phyloP scores from a whole-genome alignment of 2,888 invertebrate genomes.

The Hyppa rectilinea region DNA sequence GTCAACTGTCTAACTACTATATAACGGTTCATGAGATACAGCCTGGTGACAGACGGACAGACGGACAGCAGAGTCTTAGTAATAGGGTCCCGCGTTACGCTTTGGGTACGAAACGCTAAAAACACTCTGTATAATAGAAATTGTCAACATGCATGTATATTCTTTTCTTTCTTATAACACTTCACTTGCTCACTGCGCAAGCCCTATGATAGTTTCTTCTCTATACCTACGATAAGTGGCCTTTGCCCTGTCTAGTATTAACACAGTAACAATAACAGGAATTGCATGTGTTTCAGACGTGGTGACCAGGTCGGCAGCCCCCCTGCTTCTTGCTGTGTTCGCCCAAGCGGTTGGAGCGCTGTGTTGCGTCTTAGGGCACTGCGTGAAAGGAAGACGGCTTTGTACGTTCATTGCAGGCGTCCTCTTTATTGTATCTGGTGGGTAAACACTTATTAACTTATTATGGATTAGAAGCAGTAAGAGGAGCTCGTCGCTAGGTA shows the following conservation, averaged over 20 bases:
- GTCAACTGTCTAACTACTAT: too few species aligned
- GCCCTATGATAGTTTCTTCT: background rate
- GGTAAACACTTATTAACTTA: slow-evolving; percentile 66
- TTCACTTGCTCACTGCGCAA: background rate
- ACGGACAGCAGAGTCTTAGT: too few species aligned
- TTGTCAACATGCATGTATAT: background rate
- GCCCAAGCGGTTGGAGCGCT: slow-evolving; percentile 95
- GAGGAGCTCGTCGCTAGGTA: too few species aligned
- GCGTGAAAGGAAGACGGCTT: slow-evolving; percentile 93
- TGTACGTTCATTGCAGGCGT: slow-evolving; percentile 97
- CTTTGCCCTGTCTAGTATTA: background rate
- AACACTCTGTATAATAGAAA: too few species aligned
- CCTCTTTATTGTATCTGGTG: slow-evolving; percentile 97
- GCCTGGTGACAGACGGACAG: too few species aligned
- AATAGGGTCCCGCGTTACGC: too few species aligned
- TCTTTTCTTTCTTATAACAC: background rate
- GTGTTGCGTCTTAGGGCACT: slow-evolving; percentile 95
- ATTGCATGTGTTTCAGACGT: slow-evolving; percentile 92
- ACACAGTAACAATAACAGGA: background rate
- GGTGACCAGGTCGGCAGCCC: slow-evolving; percentile 95
- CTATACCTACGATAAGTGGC: background rate
- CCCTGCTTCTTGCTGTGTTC: slow-evolving; percentile 94
- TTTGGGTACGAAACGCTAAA: too few species aligned
- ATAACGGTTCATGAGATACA: too few species aligned
- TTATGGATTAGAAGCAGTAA: background rate